phyloP scores from a whole-genome alignment of 2,888 invertebrate species.

The Epinotia demarniana region DNA sequence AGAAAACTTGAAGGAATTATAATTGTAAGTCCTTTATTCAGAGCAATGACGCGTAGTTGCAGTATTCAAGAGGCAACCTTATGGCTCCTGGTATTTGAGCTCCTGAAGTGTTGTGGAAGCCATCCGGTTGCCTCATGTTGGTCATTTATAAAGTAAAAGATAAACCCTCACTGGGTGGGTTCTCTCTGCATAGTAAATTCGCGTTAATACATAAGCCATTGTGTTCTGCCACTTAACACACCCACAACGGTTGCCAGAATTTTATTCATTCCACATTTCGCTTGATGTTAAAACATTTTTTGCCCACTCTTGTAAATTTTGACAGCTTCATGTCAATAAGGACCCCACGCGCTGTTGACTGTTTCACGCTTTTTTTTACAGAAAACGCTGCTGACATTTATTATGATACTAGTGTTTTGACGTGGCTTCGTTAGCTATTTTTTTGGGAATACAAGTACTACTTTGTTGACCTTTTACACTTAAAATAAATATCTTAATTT shows the following conservation, averaged over 20 bases:
- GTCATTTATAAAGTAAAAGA: too few species aligned
- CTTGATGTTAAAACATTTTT: slow-evolving; percentile 37
- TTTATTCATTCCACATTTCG: slow-evolving; percentile 25
- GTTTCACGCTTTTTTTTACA: slow-evolving; percentile 31
- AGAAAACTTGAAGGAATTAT: too few species aligned
- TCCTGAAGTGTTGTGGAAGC: too few species aligned
- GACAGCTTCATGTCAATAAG: slow-evolving; percentile 41
- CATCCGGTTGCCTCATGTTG: too few species aligned
- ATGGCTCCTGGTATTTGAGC: too few species aligned
- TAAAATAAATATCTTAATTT: too few species aligned
- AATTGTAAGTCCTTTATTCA: too few species aligned
- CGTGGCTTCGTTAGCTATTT: neutral
- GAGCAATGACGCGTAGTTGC: too few species aligned
- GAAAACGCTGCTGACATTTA: slow-evolving; percentile 2
- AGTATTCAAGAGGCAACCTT: too few species aligned
- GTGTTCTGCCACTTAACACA: slow-evolving; percentile 14
- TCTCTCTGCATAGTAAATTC: neutral
- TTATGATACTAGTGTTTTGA: slow-evolving; percentile 15
- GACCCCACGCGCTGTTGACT: slow-evolving; percentile 29
- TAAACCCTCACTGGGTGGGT: too few species aligned
- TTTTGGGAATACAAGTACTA: neutral
- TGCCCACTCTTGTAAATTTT: slow-evolving; percentile 40
- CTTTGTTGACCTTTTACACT: neutral
- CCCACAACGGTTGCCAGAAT: slow-evolving; percentile 20
- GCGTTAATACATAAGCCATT: neutral